These are phyloP conservation scores for Brevimyrus niger DNA, from an alignment of 2,113 vertebrate species.

Conservation along the genomic window DNA sequence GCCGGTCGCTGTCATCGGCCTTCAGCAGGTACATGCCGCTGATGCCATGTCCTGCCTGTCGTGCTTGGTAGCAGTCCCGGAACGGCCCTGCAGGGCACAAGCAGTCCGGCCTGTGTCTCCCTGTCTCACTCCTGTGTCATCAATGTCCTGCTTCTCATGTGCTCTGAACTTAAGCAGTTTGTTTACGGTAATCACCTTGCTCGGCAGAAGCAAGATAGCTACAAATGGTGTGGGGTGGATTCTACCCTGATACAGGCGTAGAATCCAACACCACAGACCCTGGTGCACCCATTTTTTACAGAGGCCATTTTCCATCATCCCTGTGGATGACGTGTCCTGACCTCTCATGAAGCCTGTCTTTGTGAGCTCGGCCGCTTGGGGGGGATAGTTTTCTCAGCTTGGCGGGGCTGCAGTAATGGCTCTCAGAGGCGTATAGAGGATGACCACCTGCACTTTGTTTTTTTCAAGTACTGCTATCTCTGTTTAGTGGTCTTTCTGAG, in stretches of 20 bases:
- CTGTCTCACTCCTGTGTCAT: background rate
- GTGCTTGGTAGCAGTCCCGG: constrained; percentile 86
- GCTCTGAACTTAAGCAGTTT: background rate
- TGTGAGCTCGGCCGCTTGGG: constrained; percentile 31
- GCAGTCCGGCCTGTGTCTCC: background rate
- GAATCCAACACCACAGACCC: background rate
- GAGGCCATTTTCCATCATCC: constrained; percentile 32
- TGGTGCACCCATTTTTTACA: background rate
- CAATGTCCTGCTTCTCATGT: background rate
- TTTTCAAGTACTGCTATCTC: constrained; percentile 32
- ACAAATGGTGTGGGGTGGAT: background rate
- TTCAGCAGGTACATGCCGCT: constrained; percentile 95
- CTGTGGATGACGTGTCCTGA: constrained; percentile 39
- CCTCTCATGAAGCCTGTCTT: constrained; percentile 40
- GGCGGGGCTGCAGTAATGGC: constrained; percentile 23
- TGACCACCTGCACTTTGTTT: constrained; percentile 24
- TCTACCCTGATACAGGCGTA: background rate
- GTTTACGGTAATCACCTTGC: background rate
- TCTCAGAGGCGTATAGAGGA: constrained; percentile 18
- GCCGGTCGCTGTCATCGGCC: constrained; percentile 66
- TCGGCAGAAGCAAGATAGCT: background rate
- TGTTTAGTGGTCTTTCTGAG: background rate
- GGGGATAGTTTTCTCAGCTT: constrained; percentile 37
- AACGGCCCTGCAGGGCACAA: constrained; percentile 74
- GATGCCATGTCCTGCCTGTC: constrained; percentile 75